Percentiles rank a stretch among this genome's conserved stretches.
phyloP scores from a whole-genome alignment of 2,888 invertebrate genomes.

The Cephus runcator region DNA sequence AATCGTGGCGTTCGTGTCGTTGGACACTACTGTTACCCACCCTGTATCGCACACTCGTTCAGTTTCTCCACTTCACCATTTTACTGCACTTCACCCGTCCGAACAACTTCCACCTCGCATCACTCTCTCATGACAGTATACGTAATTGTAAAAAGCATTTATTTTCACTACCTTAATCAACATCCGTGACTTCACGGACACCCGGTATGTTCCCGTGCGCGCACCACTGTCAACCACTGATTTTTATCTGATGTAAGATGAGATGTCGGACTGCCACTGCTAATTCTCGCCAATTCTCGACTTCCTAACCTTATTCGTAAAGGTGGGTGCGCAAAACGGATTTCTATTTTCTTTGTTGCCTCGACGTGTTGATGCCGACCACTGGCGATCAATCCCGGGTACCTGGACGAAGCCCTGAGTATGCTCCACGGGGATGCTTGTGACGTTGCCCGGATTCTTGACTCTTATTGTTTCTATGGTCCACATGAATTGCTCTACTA shows the following conservation, averaged over 20 bases:
- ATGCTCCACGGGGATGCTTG: not conserved
- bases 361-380: not conserved
- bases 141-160: not conserved
- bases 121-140: not conserved
- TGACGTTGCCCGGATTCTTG: not conserved
- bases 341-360: not conserved
- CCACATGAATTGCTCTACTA: not conserved
- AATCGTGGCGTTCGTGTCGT: constrained; percentile 21
- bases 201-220: not conserved
- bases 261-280: not conserved
- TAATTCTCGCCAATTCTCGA: not conserved
- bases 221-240: not conserved
- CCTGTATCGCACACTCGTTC: not conserved
- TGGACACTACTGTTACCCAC: not conserved
- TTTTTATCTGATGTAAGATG: not conserved
- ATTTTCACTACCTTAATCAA: not conserved
- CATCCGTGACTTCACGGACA: not conserved
- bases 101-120: not conserved
- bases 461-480: not conserved
- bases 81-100: not conserved
- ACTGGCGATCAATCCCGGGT: not conserved
- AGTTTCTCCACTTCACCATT: not conserved
- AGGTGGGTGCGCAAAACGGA: not conserved
- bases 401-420: not conserved
- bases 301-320: not conserved